Evolutionary conservation across 2,888 invertebrate species (phyloP), one percentile per base, ranked within the genome.

Genomic region (Catocala nupta): DNA sequence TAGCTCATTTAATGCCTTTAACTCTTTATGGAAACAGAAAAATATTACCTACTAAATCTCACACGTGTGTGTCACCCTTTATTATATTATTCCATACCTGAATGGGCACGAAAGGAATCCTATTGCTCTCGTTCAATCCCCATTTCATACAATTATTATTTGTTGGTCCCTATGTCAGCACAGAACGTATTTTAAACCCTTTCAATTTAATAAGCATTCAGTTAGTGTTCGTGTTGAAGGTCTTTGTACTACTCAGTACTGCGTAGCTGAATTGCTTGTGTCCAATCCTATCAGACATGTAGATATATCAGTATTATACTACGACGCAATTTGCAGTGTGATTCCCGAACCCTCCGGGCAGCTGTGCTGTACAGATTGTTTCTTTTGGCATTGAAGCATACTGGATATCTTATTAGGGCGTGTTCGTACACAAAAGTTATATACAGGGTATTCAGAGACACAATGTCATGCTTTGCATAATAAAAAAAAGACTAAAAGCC

Each of bases 21-120:
- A 78, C 63, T 71, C 71, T 68, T 73, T 78, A 67, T 63, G 61
- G 73, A 61, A 73, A 71, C 68, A 76, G 77, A 76, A 76, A 78
- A 73, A 70, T 75, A 75, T 65, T 65, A 63, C 71, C 51, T 63
- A 63, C 59, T 65, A 63, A 71, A 69, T 50, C 71, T 65, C 59
- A 70, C 73, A 78, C 77, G 78, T 78, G 77, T 70, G 71, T 65
- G 63, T 64, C 64, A 55, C 55, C 71, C 65, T 70, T 70, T 73
- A 68, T 73, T 69, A 66, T 69, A 67, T 76, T 71, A 76, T 63
- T 55, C 69, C 59, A 68, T 78, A 71, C 66, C 68, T 67, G 65
- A 77, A 78, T 73, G 64, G 70, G 55, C 66, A 62, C 60, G 62
- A 73, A 76, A 68, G 63, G 68, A 76, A 73, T 78, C 64, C 74